These are phyloP conservation scores for Drosophila pseudotakahashii DNA, from an alignment of 2,888 invertebrate genomes.

Conservation along the genomic window DNA sequence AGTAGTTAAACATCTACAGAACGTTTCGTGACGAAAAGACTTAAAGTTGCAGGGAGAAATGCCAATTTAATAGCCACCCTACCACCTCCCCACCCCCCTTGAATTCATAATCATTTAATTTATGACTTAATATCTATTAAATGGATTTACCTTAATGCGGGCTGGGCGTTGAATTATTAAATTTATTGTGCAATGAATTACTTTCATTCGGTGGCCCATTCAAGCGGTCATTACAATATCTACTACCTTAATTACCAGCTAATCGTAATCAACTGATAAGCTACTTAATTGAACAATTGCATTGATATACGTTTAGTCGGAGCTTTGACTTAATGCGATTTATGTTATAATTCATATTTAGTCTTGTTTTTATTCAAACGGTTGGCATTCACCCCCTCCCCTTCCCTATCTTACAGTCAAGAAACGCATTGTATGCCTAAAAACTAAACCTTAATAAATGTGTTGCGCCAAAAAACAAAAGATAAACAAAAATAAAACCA, in stretches of 20 bases:
- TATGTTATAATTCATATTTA: background rate
- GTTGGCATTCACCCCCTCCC: slow-evolving; percentile 2
- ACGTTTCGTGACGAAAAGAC: slow-evolving; percentile 12
- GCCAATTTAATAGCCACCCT: slow-evolving; percentile 7
- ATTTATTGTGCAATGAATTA: slow-evolving; percentile 10
- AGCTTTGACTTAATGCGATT: background rate
- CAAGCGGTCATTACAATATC: slow-evolving; percentile 1
- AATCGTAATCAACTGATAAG: slow-evolving; percentile 1
- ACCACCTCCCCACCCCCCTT: too few species aligned
- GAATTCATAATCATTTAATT: slow-evolving; percentile 2
- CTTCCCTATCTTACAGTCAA: background rate
- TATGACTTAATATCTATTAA: slow-evolving; percentile 12
- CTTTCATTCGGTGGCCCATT: background rate
- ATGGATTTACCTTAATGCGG: slow-evolving; percentile 21
- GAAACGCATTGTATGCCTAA: slow-evolving; percentile 5
- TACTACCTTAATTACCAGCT: slow-evolving; percentile 18
- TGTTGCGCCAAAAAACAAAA: slow-evolving; percentile 1
- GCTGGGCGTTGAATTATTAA: slow-evolving; percentile 7
- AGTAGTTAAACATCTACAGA: slow-evolving; percentile 5
- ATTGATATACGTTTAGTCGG: background rate
- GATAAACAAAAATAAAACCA: slow-evolving; percentile 5
- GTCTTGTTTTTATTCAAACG: background rate
- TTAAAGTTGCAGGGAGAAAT: slow-evolving; percentile 14
- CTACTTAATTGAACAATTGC: background rate
- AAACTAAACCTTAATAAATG: slow-evolving; percentile 3